Base-by-base conservation (phyloP, 2,888 invertebrate species). In the Oeneis ivallda region DNA sequence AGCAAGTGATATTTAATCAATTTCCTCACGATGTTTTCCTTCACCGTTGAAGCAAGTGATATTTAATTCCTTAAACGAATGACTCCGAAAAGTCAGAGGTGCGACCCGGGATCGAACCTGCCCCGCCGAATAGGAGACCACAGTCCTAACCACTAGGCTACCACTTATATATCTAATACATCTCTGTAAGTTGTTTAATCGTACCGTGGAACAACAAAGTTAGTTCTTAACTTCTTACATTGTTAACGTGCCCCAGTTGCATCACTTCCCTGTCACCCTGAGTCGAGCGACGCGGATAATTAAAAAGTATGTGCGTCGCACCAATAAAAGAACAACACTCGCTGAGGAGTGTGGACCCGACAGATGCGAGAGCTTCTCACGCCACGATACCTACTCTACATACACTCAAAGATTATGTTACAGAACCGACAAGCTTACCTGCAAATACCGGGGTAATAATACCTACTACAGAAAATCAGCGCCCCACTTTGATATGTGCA, bases 361-460 rank as follows among this genome's bases (percentile, higher is more conserved):
- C 87, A 86, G 77, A 84, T 85, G 87, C 77, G 78, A 75, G 77
- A 68, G 74, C 85, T 86, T 87, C 87, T 85, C 87, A 87, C 87
- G 87, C 78, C 77, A 71, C 60, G 43, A 61, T 71, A 68, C 65
- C 64, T 70, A 69, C 76, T 66, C 15, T 49, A 72, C 72, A 70
- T 67, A 47, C 66, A 68, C 56, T 39, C 34, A 49, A 58, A 72
- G 19, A 66, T 11, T 0, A 3, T 19, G 19, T 5, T 11, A 8
- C 58, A 70, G 70, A 70, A 1, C 26, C 13, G 26, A 45, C 32
- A 62, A 9, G 4, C 2, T 53, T 65, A 70, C 68, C 73, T 70
- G 64, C 52, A 2, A 56, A 5, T 19, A 26, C 26, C 26, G 3
- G 26, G 26, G n/a, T n/a, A n/a, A n/a, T n/a, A n/a, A n/a, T n/a